Percentiles rank a stretch among this genome's conserved stretches.
These are phyloP conservation scores for Microtus montanus DNA, from an alignment of 2,113 vertebrate genomes.

Conservation along the genomic window DNA sequence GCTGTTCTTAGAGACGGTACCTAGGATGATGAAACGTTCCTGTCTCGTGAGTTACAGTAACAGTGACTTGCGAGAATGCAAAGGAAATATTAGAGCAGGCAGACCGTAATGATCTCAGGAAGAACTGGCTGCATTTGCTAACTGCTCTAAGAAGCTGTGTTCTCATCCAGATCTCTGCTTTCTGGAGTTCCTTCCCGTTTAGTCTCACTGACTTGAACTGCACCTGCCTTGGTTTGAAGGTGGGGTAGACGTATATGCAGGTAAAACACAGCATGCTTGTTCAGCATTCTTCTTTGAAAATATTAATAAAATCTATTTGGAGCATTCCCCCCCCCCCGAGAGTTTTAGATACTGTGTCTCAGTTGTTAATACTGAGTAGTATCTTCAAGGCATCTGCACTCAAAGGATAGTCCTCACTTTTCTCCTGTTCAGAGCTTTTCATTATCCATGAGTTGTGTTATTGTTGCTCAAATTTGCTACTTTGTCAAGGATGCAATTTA, in stretches of 20 bases:
- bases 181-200: background rate
- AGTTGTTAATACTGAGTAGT: conserved; percentile 25
- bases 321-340: conserved; percentile 41
- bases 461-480: conserved; percentile 60
- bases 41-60: background rate
- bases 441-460: conserved; percentile 5
- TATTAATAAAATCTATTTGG: conserved; percentile 23
- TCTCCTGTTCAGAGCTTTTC: conserved; percentile 56
- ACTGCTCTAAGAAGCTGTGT: background rate
- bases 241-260: background rate
- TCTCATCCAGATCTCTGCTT: background rate
- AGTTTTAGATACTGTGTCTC: conserved; percentile 40
- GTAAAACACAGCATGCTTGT: background rate
- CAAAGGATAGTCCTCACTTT: conserved; percentile 34
- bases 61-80: background rate
- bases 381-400: conserved; percentile 59
- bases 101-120: background rate
- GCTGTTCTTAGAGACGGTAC: background rate
- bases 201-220: background rate
- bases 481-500: conserved; percentile 71
- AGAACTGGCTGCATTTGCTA: background rate
- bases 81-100: background rate
- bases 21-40: background rate
- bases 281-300: background rate
- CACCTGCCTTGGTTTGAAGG: background rate